Base-by-base conservation (phyloP, 2,113 vertebrate genomes). In the Pterocles burchelli region DNA sequence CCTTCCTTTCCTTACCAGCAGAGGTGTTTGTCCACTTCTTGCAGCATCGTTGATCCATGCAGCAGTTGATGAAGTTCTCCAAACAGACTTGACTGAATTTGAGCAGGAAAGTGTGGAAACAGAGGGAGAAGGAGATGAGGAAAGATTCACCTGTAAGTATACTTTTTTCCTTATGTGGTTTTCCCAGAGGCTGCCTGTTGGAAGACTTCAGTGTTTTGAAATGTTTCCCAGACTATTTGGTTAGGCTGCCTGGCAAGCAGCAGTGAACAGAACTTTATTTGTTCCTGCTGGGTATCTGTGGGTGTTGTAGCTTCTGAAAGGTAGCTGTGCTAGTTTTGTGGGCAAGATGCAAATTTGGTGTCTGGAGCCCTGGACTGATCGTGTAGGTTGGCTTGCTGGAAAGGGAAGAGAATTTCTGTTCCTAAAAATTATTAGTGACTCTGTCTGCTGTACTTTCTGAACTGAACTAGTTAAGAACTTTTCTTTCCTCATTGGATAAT, bases 1-100 rank as follows among this genome's bases (percentile, higher is more conserved):
- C 13, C 25, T 94, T 89, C 58, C 28, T 89, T 90, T 75, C 91
- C 58, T 88, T 66, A 48, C 65, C 90, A 73, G 24, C 90, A 99
- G 99, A 95, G 96, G 95, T n/a, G 96, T 98, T 66, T 97, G 98
- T 6, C 80, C 96, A 16, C 94, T 95, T 81, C 95, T 99, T 88
- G 66, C 95, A 57, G 97, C 98, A 26, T 95, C 97, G 0, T 67
- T 99, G 96, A 98, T 98, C 93, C 97, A 98, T 29, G 93, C 97
- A 55, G 98, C 98, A 1, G 66, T 98, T 66, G 77, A 97, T 29
- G 97, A 98, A 90, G 93, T 99, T 54, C 98, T 98, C 66, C 97
- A 97, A 82, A 91, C 65, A 34, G 98, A 99, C 93, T 97, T 99
- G 75, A 97, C 96, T 76, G 95, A 98, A 82, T 98, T 98, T 95